Base-by-base conservation (phyloP, 2,888 invertebrate genomes). In the Drosophila leonis region DNA sequence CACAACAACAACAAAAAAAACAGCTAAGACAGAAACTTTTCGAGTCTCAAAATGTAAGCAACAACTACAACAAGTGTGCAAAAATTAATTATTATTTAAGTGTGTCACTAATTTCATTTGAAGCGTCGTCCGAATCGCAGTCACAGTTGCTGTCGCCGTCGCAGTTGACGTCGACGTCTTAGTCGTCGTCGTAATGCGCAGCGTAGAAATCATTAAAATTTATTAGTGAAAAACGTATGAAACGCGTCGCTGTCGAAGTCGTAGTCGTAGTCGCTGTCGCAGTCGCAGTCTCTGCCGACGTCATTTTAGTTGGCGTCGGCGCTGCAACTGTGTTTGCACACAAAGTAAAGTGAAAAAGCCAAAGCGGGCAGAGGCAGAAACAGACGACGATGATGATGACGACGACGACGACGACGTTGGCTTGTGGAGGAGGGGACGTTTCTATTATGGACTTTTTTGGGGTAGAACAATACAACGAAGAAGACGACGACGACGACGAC, bases 81-180 rank as follows among this genome's bases (percentile, higher is more conserved):
- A 83, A 83, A 85, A 88, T 85, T 88, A 88, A 82, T 86, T 86
- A 88, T 86, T 88, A 80, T 76, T 81, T 86, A 86, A 86, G 88
- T 88, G 86, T 86, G 86, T 88, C 82, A 84, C 86, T 86, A 86
- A 86, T 86, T 86, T 86, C 80, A 86, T 86, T 86, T 83, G 65
- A 65, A 82, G 80, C 71, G 78, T 75, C 75, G 77, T 72, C 74
- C 57, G 69, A 67, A 66, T 67, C 67, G 67, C 67, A 63, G 78
- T 67, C 68, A 66, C 67, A 63, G 78, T 67, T 66, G 65, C 65
- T 20, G 71, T 37, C 31, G 68, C 12, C 51, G 67, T 64, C 57
- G n/a, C n/a, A n/a, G n/a, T n/a, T n/a, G 52, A 27, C 57, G 37
- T 61, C 57, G 73, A 27, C 44, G 72, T 37, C 33, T 64, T 27